These are phyloP conservation scores for Bombyx mandarina DNA, from an alignment of 1,140 invertebrate species.

Conservation along the genomic window DNA sequence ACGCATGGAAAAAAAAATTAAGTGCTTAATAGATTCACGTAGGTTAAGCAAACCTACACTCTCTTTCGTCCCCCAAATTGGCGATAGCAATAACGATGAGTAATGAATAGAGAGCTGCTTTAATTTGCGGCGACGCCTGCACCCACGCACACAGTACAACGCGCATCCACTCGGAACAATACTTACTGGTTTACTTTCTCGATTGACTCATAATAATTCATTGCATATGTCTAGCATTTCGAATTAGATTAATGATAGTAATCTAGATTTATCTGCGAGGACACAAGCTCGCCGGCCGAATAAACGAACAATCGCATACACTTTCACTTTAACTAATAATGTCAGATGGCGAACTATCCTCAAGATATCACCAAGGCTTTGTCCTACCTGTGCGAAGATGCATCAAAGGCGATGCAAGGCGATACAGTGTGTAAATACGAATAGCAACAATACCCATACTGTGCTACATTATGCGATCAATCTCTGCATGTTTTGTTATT, in stretches of 20 bases:
- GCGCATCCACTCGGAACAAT: slow-evolving; percentile 66
- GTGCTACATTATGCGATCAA: too few relatives aligned
- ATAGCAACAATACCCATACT: too few relatives aligned
- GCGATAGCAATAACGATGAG: slow-evolving; percentile 64
- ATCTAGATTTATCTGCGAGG: slow-evolving; percentile 19
- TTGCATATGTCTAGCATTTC: slow-evolving; percentile 52
- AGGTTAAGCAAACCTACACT: slow-evolving; percentile 52
- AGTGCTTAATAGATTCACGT: slow-evolving; percentile 16
- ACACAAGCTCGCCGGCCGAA: slow-evolving; percentile 11
- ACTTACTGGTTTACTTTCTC: slow-evolving; percentile 67
- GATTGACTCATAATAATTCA: slow-evolving; percentile 66
- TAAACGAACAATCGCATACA: slow-evolving; percentile 5
- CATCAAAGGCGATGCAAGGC: too few relatives aligned
- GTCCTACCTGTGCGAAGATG: too few relatives aligned
- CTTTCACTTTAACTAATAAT: slow-evolving; percentile 12
- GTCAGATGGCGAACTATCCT: too few relatives aligned
- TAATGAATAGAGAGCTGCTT: slow-evolving; percentile 69
- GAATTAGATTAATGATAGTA: slow-evolving; percentile 57
- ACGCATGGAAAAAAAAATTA: slow-evolving; percentile 8
- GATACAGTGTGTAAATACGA: too few relatives aligned
- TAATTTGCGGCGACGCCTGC: slow-evolving; percentile 57
- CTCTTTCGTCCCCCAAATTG: slow-evolving; percentile 63
- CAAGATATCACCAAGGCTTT: too few relatives aligned
- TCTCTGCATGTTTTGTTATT: too few relatives aligned
- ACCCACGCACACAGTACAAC: slow-evolving; percentile 49